Evolutionary conservation across 1,140 invertebrate genomes (phyloP).

Genomic region (Scaptomyza montana): DNA sequence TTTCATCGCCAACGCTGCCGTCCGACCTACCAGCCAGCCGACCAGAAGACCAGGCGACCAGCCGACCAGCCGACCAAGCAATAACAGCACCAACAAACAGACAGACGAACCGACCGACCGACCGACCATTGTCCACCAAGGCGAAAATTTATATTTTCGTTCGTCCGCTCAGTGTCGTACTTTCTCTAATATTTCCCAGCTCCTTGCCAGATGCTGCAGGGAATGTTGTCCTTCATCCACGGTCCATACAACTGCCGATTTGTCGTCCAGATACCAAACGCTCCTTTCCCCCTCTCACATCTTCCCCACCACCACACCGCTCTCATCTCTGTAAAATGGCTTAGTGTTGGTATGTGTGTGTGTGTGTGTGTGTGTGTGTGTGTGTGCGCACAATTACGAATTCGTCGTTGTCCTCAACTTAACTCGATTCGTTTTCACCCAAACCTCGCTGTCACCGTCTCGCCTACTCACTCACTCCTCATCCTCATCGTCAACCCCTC

Average conservation of each 20-base stretch:
- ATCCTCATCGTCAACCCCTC: conserved; percentile 38
- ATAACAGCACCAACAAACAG: conserved; percentile 31
- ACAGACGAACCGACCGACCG: conserved; percentile 9
- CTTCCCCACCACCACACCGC: conserved; percentile 1
- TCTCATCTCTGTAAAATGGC: conserved; percentile 26
- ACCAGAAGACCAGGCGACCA: conserved; percentile 3
- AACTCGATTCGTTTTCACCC: conserved; percentile 77
- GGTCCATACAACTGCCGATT: conserved; percentile 58
- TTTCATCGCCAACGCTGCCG: conserved; percentile 59
- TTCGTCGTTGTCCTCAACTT: conserved; percentile 74
- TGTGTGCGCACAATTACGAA: conserved; percentile 76
- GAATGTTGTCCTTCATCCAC: conserved; percentile 40
- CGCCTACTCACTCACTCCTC: conserved; percentile 25
- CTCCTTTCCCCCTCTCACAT: background rate
- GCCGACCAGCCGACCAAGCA: conserved; percentile 31
- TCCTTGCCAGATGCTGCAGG: conserved; percentile 73
- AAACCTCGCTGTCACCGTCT: conserved; percentile 66
- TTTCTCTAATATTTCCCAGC: conserved; percentile 75
- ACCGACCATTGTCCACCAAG: conserved; percentile 70
- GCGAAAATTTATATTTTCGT: conserved; percentile 79
- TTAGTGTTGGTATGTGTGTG: conserved; percentile 60
- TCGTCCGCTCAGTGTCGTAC: conserved; percentile 52
- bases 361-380: conserved; percentile 57
- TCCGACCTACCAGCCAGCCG: background rate
- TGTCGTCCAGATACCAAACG: conserved; percentile 43